Conservation (phyloP, 2,113 vertebrate species). For the Aix galericulata region DNA sequence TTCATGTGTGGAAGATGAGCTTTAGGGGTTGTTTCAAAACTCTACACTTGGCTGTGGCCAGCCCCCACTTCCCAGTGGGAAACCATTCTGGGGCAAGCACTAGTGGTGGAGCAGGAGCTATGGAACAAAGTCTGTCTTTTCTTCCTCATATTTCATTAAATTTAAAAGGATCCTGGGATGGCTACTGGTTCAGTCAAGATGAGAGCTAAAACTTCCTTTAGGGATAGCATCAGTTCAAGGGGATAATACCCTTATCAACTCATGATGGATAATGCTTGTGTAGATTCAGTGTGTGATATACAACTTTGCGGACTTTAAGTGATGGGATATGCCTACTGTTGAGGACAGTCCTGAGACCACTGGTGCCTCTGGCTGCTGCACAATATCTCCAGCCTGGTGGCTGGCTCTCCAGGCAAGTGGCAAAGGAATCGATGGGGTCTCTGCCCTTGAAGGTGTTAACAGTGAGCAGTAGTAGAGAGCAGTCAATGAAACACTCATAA, state of each 20-base stretch:
- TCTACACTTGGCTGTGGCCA: not conserved
- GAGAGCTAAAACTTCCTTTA: not conserved
- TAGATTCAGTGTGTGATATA: not conserved
- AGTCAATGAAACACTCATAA: not conserved
- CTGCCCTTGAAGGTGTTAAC: not conserved
- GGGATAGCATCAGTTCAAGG: not conserved
- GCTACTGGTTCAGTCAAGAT: not conserved
- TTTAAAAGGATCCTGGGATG: not conserved
- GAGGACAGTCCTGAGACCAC: not conserved
- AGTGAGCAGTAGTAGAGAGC: not conserved
- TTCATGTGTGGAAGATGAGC: not conserved
- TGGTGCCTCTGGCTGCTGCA: not conserved
- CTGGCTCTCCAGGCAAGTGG: not conserved
- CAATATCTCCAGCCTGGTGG: not conserved
- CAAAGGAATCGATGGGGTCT: not conserved
- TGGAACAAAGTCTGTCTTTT: not conserved
- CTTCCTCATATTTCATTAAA: not conserved
- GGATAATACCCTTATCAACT: not conserved
- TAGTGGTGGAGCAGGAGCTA: not conserved
- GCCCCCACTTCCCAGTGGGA: fast-evolving
- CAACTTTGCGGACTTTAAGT: not conserved
- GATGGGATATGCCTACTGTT: not conserved
- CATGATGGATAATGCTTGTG: not conserved
- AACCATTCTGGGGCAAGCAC: not conserved
- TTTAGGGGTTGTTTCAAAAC: not conserved